Conservation (phyloP, 2,113 vertebrate species). For the Dicaeum eximium region DNA sequence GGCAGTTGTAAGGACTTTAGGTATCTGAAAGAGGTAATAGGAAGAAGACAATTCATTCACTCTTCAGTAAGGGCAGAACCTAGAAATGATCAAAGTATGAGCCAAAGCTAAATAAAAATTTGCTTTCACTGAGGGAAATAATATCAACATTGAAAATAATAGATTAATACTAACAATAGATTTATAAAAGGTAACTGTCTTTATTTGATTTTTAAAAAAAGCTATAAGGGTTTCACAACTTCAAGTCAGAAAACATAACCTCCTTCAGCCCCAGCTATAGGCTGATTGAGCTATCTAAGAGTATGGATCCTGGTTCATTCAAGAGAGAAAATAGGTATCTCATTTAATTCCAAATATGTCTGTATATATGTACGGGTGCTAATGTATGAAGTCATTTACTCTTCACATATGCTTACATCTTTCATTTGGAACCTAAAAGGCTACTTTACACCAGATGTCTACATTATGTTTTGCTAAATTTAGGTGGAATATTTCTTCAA, state of each 20-base stretch:
- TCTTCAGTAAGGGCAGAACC: background rate
- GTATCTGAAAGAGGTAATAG: background rate
- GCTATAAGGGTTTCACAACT: rapidly evolving
- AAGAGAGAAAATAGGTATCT: background rate
- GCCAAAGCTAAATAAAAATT: background rate
- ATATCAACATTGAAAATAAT: background rate
- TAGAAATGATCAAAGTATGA: background rate
- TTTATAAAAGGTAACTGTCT: background rate
- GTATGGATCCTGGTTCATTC: background rate
- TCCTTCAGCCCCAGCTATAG: background rate
- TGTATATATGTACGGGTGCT: background rate
- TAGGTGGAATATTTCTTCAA: background rate
- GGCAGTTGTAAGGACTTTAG: background rate
- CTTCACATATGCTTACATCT: background rate
- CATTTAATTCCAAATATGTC: background rate
- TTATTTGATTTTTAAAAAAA: background rate
- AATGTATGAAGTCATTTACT: background rate
- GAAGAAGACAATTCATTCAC: background rate
- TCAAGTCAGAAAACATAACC: background rate
- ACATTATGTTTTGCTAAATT: background rate
- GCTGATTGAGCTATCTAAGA: background rate
- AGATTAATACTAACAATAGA: background rate
- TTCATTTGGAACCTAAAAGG: background rate
- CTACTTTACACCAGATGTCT: background rate
- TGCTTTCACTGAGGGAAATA: background rate